A percentile compares a stretch with the other conserved stretches of the same genome.
phyloP scores from a whole-genome alignment of 1,140 invertebrate genomes.

The Ostrea edulis region DNA sequence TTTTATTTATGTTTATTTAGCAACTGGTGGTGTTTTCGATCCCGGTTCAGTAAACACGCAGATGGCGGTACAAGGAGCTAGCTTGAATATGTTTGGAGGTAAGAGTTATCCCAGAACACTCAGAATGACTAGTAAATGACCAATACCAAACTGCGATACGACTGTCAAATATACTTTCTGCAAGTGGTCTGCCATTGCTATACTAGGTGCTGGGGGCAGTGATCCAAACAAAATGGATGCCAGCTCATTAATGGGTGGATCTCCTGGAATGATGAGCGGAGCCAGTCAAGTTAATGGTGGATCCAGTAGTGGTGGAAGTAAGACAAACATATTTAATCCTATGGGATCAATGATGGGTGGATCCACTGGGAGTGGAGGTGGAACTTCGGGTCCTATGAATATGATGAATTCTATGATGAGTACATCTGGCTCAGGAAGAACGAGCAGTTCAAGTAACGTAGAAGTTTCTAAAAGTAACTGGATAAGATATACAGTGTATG shows the following conservation, averaged over 20 bases:
- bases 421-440: not conserved
- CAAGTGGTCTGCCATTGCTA: not conserved
- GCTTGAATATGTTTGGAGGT: constrained; percentile 59
- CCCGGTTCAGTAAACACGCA: constrained; percentile 53
- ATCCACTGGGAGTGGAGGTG: not conserved
- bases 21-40: constrained; percentile 40
- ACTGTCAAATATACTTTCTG: not conserved
- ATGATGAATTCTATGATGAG: constrained; percentile 47
- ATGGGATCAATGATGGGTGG: constrained; percentile 45
- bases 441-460: not conserved
- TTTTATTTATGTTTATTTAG: constrained; percentile 4
- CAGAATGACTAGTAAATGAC: not conserved
- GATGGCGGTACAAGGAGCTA: constrained; percentile 50
- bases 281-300: constrained; percentile 37
- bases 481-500: too few species aligned
- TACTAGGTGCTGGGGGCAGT: constrained; percentile 33
- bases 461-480: not conserved
- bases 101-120: not conserved
- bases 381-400: constrained; percentile 48
- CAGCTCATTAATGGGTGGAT: constrained; percentile 52
- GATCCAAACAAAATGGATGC: constrained; percentile 56
- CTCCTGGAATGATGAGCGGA: constrained; percentile 51
- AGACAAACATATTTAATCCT: constrained; percentile 43
- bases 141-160: too few species aligned
- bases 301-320: not conserved